phyloP scores from a whole-genome alignment of 2,113 vertebrate genomes.

The Daphoenositta chrysoptera region DNA sequence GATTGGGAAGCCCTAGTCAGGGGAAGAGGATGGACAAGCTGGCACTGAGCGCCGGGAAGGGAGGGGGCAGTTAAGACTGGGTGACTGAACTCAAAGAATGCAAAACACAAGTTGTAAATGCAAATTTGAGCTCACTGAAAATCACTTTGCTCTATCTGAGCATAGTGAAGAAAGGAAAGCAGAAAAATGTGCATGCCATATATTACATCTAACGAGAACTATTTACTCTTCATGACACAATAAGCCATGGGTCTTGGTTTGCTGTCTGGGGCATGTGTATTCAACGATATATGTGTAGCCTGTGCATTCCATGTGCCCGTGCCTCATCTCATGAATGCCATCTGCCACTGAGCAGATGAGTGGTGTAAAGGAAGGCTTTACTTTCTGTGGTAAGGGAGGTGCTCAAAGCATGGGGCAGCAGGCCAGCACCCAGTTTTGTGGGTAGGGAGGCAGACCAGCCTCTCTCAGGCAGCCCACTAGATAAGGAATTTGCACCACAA shows the following conservation, averaged over 20 bases:
- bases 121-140: not conserved
- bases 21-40: not conserved
- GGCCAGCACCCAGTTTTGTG: not conserved
- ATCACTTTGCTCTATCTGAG: not conserved
- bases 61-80: not conserved
- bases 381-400: not conserved
- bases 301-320: fast-evolving
- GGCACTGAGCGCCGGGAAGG: not conserved
- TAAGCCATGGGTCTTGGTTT: not conserved
- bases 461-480: not conserved
- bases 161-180: not conserved
- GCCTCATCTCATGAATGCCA: not conserved
- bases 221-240: not conserved
- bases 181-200: not conserved
- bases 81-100: not conserved
- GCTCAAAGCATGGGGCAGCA: not conserved
- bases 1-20: not conserved
- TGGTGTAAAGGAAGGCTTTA: not conserved
- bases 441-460: not conserved
- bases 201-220: not conserved
- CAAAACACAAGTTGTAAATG: not conserved
- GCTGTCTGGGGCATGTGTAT: not conserved
- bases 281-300: not conserved
- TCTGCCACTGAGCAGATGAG: not conserved
- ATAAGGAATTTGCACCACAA: not conserved